These are phyloP conservation scores for Heliopora coerulea DNA, from an alignment of 92 coral and sea anemone species.

Conservation along the genomic window DNA sequence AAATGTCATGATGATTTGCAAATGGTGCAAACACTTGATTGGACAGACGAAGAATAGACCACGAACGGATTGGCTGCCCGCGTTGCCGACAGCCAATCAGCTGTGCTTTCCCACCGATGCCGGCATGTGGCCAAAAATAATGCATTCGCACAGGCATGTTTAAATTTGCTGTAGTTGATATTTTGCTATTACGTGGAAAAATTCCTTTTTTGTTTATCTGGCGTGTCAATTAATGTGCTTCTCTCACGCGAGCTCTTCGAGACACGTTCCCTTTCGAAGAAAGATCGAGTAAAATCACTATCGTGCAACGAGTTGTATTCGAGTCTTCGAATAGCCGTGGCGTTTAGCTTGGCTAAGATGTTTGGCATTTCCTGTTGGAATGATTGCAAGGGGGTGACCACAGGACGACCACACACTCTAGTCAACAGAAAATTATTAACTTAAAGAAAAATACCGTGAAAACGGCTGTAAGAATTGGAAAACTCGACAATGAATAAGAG, in stretches of 20 bases:
- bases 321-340: too few relatives aligned
- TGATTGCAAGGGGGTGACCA: too few relatives aligned
- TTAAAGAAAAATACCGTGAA: too few relatives aligned
- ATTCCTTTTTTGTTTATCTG: not conserved
- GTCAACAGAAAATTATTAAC: too few relatives aligned
- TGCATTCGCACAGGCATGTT: not conserved
- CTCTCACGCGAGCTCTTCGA: too few relatives aligned
- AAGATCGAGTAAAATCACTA: too few relatives aligned
- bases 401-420: too few relatives aligned
- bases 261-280: too few relatives aligned
- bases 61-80: constrained; percentile 24
- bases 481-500: too few relatives aligned
- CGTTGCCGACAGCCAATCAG: constrained; percentile 6
- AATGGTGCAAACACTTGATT: constrained; percentile 41
- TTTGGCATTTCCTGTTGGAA: constrained; percentile 29
- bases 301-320: too few relatives aligned
- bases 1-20: constrained; percentile 99
- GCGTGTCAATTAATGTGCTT: too few relatives aligned
- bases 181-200: not conserved
- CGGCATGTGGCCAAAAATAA: constrained; percentile 20
- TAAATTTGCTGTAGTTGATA: not conserved
- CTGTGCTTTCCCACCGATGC: not conserved
- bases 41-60: not conserved
- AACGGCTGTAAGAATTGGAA: too few relatives aligned
- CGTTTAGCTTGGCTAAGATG: constrained; percentile 14